Conservation (phyloP, 35 echinoderm and acorn worm genomes). For the Acanthaster planci region DNA sequence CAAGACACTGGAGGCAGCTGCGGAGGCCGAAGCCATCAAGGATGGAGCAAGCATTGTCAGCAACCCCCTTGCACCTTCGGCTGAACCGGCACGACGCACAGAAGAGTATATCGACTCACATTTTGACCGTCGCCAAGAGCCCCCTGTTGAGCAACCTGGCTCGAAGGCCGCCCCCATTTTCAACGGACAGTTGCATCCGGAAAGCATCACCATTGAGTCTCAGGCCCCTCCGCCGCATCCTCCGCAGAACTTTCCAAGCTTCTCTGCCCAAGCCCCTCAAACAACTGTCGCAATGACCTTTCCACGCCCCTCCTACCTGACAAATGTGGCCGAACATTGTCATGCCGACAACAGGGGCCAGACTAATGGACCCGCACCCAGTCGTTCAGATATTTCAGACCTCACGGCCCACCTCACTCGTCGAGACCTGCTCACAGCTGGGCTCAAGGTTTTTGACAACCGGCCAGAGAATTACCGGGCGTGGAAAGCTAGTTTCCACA, state of each 20-base stretch:
- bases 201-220: background rate
- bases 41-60: background rate
- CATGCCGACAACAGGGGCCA: background rate
- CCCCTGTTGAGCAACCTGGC: background rate
- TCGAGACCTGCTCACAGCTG: conserved; percentile 49
- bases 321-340: background rate
- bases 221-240: background rate
- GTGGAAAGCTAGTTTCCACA: conserved; percentile 36
- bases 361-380: background rate
- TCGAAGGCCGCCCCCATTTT: background rate
- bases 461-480: conserved; percentile 45
- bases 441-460: conserved; percentile 56
- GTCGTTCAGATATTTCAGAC: background rate
- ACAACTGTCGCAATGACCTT: background rate
- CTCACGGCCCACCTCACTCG: conserved; percentile 11
- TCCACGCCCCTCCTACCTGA: background rate
- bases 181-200: background rate
- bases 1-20: conserved; percentile 9
- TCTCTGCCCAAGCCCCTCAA: background rate
- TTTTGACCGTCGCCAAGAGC: background rate
- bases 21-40: background rate
- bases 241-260: background rate
- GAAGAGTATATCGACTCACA: background rate
- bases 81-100: background rate
- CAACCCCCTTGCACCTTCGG: background rate